Base-by-base conservation (phyloP, 2,113 vertebrate species). In the Osmerus eperlanus region DNA sequence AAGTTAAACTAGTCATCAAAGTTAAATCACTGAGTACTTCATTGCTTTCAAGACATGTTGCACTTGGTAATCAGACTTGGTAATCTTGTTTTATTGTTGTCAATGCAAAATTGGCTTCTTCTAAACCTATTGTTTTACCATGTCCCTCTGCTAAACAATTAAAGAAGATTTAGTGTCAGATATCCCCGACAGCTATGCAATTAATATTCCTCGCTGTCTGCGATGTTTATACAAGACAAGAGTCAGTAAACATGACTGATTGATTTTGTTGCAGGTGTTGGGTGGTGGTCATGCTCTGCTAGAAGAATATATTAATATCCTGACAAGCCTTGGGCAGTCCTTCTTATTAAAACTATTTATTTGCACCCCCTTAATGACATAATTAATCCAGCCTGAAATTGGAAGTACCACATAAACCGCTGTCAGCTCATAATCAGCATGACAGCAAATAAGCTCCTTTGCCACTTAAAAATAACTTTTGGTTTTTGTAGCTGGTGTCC, bases 351-450 rank as follows among this genome's bases (percentile, higher is more conserved):
- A 89, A 81, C 75, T 78, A 83, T 87, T 89, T 89, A 88, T 90
- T 87, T 88, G 65, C 76, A 74, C 70, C 72, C 58, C 67, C 71
- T 69, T 84, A 87, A 88, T 85, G 82, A 73, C 78, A 82, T 85
- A 85, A 89, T 87, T 86, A 87, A 89, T 88, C 84, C 80, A 83
- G 75, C 70, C 81, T 85, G 83, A 85, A 87, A 83, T 85, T 84
- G 76, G 83, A 85, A 88, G 70, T 75, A 83, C 67, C 70, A 79
- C 77, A 84, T 85, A 80, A 88, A 87, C 74, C 2, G 58, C 73
- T 82, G 75, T 79, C 77, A 80, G 78, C 58, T 59, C 73, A 61
- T 83, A 83, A 87, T 84, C 78, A 76, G 70, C 74, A 73, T 81
- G 80, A 82, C 58, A 14, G 68, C 69, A 82, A 80, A 84, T 81